Evolutionary conservation across 2,797 vertebrate genomes (phyloP), one percentile per base, ranked within the genome.

Genomic region (Notamacropus eugenii): DNA sequence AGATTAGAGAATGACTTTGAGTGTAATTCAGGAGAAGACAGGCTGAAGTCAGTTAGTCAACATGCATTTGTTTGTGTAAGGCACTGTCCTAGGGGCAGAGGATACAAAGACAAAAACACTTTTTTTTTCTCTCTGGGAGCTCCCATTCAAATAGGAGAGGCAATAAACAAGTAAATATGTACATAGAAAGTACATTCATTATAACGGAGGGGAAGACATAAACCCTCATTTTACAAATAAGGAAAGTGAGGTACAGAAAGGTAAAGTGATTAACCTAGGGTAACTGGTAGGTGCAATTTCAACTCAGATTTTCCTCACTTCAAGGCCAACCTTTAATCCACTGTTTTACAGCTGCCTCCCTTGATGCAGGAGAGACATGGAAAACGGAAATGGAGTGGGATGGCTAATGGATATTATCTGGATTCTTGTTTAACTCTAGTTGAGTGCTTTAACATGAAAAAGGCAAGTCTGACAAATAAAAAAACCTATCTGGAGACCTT

Each of bases 61-160:
- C 0, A 19, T 40, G 16, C 67, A 40, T 74, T 74, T 74, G 16
- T 22, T 90, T 55, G 55, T 52, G 1, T 58, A 91, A 92, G 90
- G 5, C 46, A 50, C 67, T 62, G 6, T 34, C 54, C 16, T 74
- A 95, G 55, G 0, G 40, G 34, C 55, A 58, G 46, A 59, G 93
- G 90, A 93, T n/a, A 50, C 34, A 90, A 34, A 93, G 67, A 95
- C 40, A 34, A 90, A 90, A 54, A 94, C 34, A 34, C 52, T 29
- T 31, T 29, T 59, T 87, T 91, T 82, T 54, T 74, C 46, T 11
- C 31, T 1, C 4, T 55, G 29, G 50, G n/a, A 94, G 31, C 40
- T 91, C 90, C 46, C 1, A 54, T 28, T 40, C 14, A 74, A n/a
- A 1, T 28, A 62, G 27, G 22, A 74, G 82, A 90, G 50, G 91